Base-by-base conservation (phyloP, 2,888 invertebrate genomes). In the Pecten maximus region DNA sequence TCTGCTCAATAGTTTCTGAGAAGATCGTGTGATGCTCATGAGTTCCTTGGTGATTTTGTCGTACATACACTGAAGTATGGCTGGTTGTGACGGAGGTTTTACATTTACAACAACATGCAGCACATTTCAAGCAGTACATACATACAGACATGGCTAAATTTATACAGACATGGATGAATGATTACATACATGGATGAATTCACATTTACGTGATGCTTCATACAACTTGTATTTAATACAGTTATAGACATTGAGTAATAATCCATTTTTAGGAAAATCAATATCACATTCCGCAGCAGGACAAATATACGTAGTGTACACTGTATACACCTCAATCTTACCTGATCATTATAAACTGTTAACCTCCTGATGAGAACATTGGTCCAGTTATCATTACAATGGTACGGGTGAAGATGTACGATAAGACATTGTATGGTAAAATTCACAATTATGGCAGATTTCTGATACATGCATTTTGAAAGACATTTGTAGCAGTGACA, bases 401-500 rank as follows among this genome's bases (percentile, higher is more conserved):
- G 6, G 44, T 44, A 6, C 44, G 12, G 74, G 10, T n/a, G 0
- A 19, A 23, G 3, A 54, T 54, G n/a, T 74, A 74, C 12, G 35
- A 23, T 16, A 4, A 35, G 60, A n/a, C 60, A n/a, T 60, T 60
- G n/a, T 16, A 74, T 74, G 74, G 35, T 35, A 35, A 35, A 35
- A 2, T 74, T 23, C 10, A 74, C 6, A 74, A 23, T 74, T 4
- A 74, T 35, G 28, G 74, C 35, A 28, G 35, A 35, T 6, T 74
- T 28, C 28, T 15, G 1, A 74, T 28, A 74, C 74, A 35, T 10
- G 12, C 6, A 28, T 35, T 35, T 35, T 74, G 74, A 74, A 74
- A 74, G 74, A 74, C 74, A 35, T 28, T 74, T 35, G 74, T 74
- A 74, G 28, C 74, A 74, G 28, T 35, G 74, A 74, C 74, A 74